Conservation (phyloP, 2,113 vertebrate genomes). For the Excalfactoria chinensis region DNA sequence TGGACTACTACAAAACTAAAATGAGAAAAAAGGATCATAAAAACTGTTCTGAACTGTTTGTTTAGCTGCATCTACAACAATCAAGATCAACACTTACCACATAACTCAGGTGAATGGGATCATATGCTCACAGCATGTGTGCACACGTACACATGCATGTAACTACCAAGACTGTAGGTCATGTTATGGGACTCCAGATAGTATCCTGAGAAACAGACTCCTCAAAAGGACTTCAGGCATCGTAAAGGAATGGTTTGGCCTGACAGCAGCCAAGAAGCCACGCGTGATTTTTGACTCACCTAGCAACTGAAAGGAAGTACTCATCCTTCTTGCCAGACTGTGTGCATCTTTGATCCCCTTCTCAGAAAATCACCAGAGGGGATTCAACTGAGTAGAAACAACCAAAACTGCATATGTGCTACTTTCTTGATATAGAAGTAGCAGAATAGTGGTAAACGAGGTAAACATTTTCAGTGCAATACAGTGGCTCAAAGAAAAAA, state of each 20-base stretch:
- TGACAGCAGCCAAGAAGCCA: background rate
- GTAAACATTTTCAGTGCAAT: background rate
- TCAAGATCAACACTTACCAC: background rate
- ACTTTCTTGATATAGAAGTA: background rate
- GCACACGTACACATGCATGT: fast-evolving
- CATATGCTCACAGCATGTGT: background rate
- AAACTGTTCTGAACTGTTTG: background rate
- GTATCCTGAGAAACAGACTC: background rate
- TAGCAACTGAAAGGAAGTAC: background rate
- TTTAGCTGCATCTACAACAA: background rate
- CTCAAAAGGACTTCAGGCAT: background rate
- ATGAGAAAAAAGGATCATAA: background rate
- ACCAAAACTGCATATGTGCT: background rate
- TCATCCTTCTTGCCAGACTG: background rate
- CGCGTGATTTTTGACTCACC: background rate
- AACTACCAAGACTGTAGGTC: background rate
- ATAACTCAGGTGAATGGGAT: background rate
- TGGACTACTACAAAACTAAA: background rate
- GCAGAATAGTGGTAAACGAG: background rate
- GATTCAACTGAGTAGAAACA: background rate
- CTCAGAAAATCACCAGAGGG: background rate
- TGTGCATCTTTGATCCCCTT: background rate
- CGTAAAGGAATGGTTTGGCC: background rate
- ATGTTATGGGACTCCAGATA: background rate
- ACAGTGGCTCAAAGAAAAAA: background rate